These are phyloP conservation scores for Hermodice carunculata DNA, from an alignment of 2,888 invertebrate species.

Conservation along the genomic window DNA sequence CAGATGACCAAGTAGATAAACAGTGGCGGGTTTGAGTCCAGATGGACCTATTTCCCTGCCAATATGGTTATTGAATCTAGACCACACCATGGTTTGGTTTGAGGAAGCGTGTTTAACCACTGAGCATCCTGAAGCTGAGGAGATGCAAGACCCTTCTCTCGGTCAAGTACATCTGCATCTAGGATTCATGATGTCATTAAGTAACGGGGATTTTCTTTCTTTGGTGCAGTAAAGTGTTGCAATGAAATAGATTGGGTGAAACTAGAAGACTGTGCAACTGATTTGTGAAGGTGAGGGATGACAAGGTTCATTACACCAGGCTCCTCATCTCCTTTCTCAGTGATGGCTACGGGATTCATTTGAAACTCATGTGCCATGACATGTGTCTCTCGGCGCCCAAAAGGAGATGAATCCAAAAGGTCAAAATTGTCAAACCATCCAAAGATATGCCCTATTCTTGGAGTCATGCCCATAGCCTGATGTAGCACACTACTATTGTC, in stretches of 20 bases:
- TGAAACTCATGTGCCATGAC: conserved; percentile 12
- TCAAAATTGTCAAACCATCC: conserved; percentile 19
- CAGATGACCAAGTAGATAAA: conserved; percentile 5
- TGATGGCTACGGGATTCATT: background rate
- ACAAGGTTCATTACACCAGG: background rate
- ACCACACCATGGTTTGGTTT: background rate
- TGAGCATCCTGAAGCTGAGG: background rate
- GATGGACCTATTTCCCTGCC: background rate
- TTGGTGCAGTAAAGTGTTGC: conserved; percentile 5
- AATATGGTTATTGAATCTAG: too few species aligned
- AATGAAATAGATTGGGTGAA: background rate
- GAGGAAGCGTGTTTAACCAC: background rate
- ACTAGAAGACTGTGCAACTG: too few species aligned
- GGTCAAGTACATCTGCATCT: background rate
- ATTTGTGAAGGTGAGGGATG: background rate
- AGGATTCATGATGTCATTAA: background rate
- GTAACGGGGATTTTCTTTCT: conserved; percentile 2
- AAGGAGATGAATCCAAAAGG: conserved; percentile 4
- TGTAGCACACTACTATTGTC: background rate
- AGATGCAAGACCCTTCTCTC: background rate
- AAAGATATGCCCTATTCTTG: conserved; percentile 6
- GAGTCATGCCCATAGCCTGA: background rate
- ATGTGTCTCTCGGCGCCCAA: conserved; percentile 12
- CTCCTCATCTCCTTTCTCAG: background rate
- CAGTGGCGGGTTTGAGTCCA: background rate